A percentile compares a stretch with the other conserved stretches of the same genome.
phyloP scores from a whole-genome alignment of 2,888 invertebrate genomes.

The Busseola fusca region DNA sequence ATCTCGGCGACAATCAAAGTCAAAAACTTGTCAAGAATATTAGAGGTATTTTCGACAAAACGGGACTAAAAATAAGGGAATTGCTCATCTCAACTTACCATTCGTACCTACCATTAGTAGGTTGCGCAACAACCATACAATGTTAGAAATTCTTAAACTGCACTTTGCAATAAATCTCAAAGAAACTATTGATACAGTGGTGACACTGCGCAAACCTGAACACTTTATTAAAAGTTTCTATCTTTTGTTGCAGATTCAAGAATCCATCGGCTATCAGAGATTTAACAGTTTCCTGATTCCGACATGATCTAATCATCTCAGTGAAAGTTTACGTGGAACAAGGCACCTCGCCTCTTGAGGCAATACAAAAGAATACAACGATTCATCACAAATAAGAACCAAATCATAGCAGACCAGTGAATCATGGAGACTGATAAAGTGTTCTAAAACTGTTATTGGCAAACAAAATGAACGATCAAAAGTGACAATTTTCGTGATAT shows the following conservation, averaged over 20 bases:
- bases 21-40: background rate
- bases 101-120: constrained; percentile 41
- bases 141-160: constrained; percentile 37
- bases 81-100: background rate
- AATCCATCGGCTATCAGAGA: constrained; percentile 43
- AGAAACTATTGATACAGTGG: constrained; percentile 47
- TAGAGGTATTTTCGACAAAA: background rate
- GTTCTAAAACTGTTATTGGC: constrained; percentile 73
- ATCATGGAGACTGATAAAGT: constrained; percentile 72
- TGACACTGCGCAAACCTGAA: constrained; percentile 27
- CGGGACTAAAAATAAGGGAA: background rate
- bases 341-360: constrained; percentile 26
- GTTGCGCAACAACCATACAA: constrained; percentile 7
- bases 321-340: constrained; percentile 28
- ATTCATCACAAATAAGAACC: constrained; percentile 70
- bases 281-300: constrained; percentile 38
- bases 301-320: constrained; percentile 39
- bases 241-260: constrained; percentile 57
- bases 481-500: constrained; percentile 72
- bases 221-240: constrained; percentile 24
- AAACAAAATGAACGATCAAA: constrained; percentile 69
- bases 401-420: constrained; percentile 68
- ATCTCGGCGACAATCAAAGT: background rate
- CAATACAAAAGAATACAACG: constrained; percentile 60
- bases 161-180: constrained; percentile 41